These are phyloP conservation scores for Tragelaphus strepsiceros DNA, from an alignment of 2,113 vertebrate species.

Conservation along the genomic window DNA sequence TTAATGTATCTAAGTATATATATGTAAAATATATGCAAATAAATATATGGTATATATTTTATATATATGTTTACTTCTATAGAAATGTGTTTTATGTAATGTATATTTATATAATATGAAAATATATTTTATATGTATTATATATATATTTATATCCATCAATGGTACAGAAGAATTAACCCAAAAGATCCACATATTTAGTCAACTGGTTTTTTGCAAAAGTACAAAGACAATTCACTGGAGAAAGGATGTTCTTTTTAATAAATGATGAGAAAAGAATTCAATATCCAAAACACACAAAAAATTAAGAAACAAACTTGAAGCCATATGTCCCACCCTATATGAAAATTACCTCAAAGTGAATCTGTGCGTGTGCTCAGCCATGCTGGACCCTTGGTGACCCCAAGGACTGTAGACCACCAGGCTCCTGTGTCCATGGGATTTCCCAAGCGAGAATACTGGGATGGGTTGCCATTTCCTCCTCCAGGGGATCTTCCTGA, in stretches of 20 bases:
- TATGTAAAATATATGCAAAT: not conserved
- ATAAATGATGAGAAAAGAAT: not conserved
- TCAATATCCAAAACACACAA: not conserved
- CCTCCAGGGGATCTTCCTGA: not conserved
- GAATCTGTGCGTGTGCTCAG: not conserved
- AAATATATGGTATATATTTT: not conserved
- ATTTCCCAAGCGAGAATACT: not conserved
- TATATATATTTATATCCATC: not conserved
- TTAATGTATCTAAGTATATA: not conserved
- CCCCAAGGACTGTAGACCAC: not conserved
- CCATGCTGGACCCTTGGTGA: not conserved
- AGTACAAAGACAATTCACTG: not conserved
- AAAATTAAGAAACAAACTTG: not conserved
- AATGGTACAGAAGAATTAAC: not conserved
- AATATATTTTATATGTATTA: not conserved
- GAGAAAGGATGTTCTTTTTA: not conserved
- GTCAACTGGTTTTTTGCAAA: not conserved
- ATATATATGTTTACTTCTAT: not conserved
- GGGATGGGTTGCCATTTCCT: not conserved
- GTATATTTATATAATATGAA: no score
- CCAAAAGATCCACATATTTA: not conserved
- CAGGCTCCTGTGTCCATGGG: not conserved
- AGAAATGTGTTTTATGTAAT: not conserved
- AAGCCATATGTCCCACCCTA: accelerated
- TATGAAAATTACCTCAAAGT: not conserved